phyloP scores from a whole-genome alignment of 2,888 invertebrate genomes.

The Lasiommata megera region DNA sequence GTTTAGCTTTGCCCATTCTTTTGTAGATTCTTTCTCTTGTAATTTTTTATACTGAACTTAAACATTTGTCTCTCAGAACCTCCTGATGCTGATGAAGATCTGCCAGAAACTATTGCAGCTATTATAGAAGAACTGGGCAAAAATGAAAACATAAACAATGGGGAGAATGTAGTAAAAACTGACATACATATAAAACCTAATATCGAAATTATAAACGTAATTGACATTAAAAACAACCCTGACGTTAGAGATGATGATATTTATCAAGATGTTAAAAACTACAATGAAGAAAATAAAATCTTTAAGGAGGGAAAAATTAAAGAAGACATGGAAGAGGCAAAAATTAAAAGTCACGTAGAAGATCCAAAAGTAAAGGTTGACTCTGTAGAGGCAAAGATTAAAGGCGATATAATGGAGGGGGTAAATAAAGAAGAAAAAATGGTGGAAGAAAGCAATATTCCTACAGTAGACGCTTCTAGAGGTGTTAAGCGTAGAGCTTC shows the following conservation, averaged over 20 bases:
- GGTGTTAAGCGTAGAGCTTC: conserved; percentile 68
- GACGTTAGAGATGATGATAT: conserved; percentile 4
- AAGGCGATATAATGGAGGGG: conserved; percentile 18
- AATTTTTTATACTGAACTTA: no score
- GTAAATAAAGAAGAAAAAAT: conserved; percentile 18
- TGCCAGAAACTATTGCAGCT: conserved; percentile 1
- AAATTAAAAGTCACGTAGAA: not conserved
- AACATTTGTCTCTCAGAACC: conserved; percentile 2
- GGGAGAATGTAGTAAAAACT: not conserved
- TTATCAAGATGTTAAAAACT: not conserved
- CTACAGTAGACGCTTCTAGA: conserved; percentile 30
- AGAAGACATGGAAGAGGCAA: not conserved
- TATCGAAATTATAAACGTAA: not conserved
- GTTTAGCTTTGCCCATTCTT: no score
- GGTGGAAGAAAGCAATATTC: conserved; percentile 16
- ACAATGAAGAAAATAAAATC: not conserved
- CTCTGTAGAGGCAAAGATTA: conserved; percentile 15
- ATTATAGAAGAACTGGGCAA: conserved; percentile 5
- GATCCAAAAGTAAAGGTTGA: no score
- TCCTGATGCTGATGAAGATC: conserved; percentile 3
- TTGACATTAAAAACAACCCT: not conserved
- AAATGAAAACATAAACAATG: not conserved
- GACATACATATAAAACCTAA: not conserved
- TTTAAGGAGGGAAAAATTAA: not conserved
- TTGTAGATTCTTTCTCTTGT: no score